Evolutionary conservation across 1,140 invertebrate genomes (phyloP).

Genomic region (Trichonephila clavipes): DNA sequence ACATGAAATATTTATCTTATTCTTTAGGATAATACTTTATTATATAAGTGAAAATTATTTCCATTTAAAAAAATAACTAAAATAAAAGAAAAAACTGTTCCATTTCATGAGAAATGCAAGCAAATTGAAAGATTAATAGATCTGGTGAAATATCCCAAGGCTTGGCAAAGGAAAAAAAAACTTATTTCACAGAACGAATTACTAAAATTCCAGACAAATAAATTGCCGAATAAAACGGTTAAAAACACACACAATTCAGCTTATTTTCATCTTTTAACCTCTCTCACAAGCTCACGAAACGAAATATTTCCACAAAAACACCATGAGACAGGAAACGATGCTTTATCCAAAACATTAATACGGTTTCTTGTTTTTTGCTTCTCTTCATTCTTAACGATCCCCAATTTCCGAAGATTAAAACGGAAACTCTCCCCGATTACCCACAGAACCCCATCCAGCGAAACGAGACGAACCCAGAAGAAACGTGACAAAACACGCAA

Average conservation of each 20-base stretch:
- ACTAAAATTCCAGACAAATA: not conserved
- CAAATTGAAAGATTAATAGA: no score
- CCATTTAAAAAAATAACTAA: no score
- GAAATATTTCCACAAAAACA: not conserved
- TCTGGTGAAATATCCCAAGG: no score
- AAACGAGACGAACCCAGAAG: not conserved
- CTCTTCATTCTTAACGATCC: not conserved
- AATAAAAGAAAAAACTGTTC: no score
- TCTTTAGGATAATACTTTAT: no score
- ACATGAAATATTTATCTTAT: no score
- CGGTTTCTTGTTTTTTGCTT: not conserved
- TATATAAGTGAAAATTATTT: no score
- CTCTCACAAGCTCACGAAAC: not conserved
- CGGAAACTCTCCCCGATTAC: constrained; percentile 8
- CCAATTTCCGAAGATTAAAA: not conserved
- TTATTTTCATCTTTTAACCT: not conserved
- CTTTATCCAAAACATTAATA: not conserved
- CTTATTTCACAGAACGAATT: not conserved
- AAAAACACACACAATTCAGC: no score
- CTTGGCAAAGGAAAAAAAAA: not conserved
- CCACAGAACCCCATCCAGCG: not conserved
- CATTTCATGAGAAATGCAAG: no score
- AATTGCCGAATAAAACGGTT: no score
- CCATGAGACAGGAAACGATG: constrained; percentile 10
- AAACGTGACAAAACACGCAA: constrained; percentile 50